phyloP scores from a whole-genome alignment of 2,888 invertebrate genomes.

The Andrena fulva region DNA sequence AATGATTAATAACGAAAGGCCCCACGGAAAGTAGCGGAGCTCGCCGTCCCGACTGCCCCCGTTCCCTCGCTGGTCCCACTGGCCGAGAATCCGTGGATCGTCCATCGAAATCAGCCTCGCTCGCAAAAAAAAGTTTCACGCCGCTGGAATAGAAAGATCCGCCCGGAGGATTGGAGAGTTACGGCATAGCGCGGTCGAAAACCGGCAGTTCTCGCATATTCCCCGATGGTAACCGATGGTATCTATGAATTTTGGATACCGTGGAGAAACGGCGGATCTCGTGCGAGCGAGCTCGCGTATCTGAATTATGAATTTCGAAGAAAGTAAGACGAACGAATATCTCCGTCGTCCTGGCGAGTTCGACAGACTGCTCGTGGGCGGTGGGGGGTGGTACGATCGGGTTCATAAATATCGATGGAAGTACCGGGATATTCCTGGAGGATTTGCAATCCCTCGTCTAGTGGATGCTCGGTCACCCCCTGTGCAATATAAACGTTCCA shows the following conservation, averaged over 20 bases:
- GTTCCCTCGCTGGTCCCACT: too few relatives aligned
- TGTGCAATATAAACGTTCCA: constrained; percentile 66
- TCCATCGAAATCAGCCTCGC: neutral
- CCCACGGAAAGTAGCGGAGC: neutral
- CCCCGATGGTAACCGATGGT: constrained; percentile 14
- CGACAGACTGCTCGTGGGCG: constrained; percentile 25
- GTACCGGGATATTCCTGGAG: constrained; percentile 59
- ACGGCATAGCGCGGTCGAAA: constrained; percentile 13
- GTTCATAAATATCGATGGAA: constrained; percentile 63
- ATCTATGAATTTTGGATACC: constrained; percentile 48
- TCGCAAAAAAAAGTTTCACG: neutral
- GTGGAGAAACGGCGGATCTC: constrained; percentile 10
- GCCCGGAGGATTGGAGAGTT: constrained; percentile 7
- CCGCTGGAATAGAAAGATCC: neutral
- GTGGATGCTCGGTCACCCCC: constrained; percentile 50
- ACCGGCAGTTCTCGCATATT: constrained; percentile 18
- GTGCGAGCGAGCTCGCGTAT: neutral
- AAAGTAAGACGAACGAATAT: constrained; percentile 54
- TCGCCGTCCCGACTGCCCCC: too few relatives aligned
- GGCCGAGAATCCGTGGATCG: neutral
- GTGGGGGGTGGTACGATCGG: constrained; percentile 16
- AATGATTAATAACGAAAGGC: constrained; percentile 1
- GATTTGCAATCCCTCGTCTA: constrained; percentile 59
- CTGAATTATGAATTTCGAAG: constrained; percentile 60
- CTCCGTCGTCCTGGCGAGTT: constrained; percentile 26